Conservation (phyloP, 2,888 invertebrate species). For the Agrochola macilenta region DNA sequence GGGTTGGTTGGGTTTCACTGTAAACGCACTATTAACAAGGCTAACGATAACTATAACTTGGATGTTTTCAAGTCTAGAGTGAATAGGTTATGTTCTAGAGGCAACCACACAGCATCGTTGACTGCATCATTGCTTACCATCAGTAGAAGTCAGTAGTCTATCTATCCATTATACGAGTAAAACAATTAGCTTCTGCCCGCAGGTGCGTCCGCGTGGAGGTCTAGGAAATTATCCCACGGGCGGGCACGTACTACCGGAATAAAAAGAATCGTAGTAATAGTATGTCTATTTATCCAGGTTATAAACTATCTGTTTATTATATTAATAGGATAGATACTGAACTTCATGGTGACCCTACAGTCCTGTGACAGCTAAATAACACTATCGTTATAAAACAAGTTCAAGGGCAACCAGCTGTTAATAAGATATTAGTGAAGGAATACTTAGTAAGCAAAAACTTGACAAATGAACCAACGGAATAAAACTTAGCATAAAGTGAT, state of each 20-base stretch:
- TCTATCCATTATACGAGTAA: background rate
- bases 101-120: background rate
- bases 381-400: conserved; percentile 70
- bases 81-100: background rate
- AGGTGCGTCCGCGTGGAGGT: too few species aligned
- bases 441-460: conserved; percentile 60
- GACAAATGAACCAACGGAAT: conserved; percentile 40
- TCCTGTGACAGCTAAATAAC: conserved; percentile 65
- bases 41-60: background rate
- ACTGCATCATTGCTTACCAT: background rate
- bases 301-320: too few species aligned
- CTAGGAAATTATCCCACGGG: background rate
- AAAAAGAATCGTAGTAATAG: too few species aligned
- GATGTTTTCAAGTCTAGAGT: background rate
- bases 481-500: conserved; percentile 23
- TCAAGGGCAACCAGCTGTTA: conserved; percentile 68
- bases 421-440: conserved; percentile 48
- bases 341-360: conserved; percentile 58
- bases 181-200: background rate
- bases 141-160: background rate
- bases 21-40: too few species aligned
- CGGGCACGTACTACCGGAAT: background rate
- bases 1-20: too few species aligned
- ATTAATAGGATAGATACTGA: too few species aligned
- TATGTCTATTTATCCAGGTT: too few species aligned